These are phyloP conservation scores for Trissolcus japonicus DNA, from an alignment of 2,888 invertebrate species.

Conservation along the genomic window DNA sequence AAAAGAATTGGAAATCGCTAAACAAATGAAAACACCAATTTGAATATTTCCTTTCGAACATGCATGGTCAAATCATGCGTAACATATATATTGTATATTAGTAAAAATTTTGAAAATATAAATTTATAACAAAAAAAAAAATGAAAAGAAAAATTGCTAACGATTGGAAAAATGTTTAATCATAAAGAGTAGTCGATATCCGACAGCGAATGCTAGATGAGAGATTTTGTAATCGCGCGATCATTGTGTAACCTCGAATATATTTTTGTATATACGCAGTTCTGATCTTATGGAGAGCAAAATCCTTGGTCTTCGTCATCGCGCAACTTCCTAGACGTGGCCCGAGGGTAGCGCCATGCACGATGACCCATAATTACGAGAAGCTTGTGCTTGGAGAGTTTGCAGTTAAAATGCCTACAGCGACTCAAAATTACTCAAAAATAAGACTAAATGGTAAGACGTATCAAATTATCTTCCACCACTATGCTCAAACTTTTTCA, in stretches of 20 bases:
- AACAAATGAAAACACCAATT: no score
- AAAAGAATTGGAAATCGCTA: no score
- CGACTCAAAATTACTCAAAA: conserved; percentile 73
- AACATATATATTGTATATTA: no score
- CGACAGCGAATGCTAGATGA: not conserved
- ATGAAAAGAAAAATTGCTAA: no score
- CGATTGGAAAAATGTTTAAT: no score
- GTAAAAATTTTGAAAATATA: no score
- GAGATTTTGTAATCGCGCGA: conserved; percentile 49
- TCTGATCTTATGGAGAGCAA: conserved; percentile 26
- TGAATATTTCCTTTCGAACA: no score
- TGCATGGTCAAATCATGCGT: no score
- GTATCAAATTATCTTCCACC: conserved; percentile 68
- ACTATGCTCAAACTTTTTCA: conserved; percentile 28
- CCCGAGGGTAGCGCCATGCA: conserved; percentile 61
- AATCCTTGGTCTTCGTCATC: conserved; percentile 51
- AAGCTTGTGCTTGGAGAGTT: conserved; percentile 62
- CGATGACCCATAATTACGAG: conserved; percentile 66
- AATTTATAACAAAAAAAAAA: no score
- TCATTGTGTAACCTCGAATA: conserved; percentile 39
- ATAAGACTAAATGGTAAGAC: conserved; percentile 72
- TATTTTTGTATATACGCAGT: conserved; percentile 9
- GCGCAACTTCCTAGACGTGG: conserved; percentile 67
- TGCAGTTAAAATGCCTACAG: conserved; percentile 66
- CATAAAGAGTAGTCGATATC: no score